Percentiles rank a stretch among this genome's conserved stretches.
Conservation (phyloP, 2,797 vertebrate species). For the Austrolebias charrua region DNA sequence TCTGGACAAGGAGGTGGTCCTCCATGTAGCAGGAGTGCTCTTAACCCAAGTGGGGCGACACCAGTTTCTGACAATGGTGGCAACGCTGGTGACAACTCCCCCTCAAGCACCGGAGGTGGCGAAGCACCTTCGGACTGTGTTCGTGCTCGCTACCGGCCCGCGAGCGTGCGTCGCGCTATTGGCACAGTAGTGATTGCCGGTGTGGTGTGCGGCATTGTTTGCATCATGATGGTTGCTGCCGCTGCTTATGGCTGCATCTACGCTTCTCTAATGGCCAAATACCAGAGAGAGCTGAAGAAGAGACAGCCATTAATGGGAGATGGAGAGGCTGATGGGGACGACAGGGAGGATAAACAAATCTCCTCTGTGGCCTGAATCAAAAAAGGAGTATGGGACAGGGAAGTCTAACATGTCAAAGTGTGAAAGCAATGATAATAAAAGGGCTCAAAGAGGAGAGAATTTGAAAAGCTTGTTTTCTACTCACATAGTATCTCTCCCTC, state of each 20-base stretch:
- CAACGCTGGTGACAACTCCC: conserved; percentile 47
- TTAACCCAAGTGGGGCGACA: conserved; percentile 57
- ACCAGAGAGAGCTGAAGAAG: conserved; percentile 97
- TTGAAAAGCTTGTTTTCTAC: conserved; percentile 46
- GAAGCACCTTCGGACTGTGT: conserved; percentile 86
- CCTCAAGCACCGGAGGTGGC: conserved; percentile 40
- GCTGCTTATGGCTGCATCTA: conserved; percentile 98
- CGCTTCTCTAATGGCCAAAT: conserved; percentile 98
- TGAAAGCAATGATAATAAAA: conserved; percentile 52
- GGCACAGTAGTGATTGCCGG: conserved; percentile 97
- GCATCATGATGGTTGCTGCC: conserved; percentile 99
- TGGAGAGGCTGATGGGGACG: conserved; percentile 80
- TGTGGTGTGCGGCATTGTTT: conserved; percentile 95
- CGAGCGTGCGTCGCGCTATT: conserved; percentile 93
- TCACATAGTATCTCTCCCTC: conserved; percentile 44
- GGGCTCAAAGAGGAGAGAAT: conserved; percentile 69
- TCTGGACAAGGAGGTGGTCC: conserved; percentile 72
- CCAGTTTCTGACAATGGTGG: conserved; percentile 62
- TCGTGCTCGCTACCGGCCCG: conserved; percentile 89
- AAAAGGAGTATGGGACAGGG: conserved; percentile 48
- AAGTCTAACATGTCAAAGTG: conserved; percentile 53
- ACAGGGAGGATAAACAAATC: conserved; percentile 94
- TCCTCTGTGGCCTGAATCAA: conserved; percentile 95
- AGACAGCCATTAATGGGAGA: conserved; percentile 97
- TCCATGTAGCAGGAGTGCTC: conserved; percentile 74